Base-by-base conservation (phyloP, 2,113 vertebrate genomes). In the Apus apus region DNA sequence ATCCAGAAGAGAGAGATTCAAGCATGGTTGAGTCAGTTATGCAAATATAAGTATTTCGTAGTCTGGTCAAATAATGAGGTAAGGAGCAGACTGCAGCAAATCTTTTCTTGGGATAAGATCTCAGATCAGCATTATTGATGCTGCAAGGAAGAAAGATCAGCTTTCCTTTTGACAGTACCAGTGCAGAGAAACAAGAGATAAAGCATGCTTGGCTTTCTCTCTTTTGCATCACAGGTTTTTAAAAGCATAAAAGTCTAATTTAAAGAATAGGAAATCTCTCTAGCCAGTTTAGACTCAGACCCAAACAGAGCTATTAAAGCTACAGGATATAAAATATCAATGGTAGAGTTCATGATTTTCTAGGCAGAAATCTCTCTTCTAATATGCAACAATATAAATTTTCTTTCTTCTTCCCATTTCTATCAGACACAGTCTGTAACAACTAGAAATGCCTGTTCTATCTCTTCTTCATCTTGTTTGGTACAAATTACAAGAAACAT, bases 401-500 rank as follows among this genome's bases (percentile, higher is more conserved):
- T 74, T 71, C 45, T 15, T 87, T 87, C 65, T 46, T 68, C 30
- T 56, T 83, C 36, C 71, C 79, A 34, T 54, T 81, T 78, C 54
- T 77, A 62, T 40, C 76, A 90, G 91, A 85, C 23, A 57, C 12
- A 32, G 8, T 30, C 62, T 68, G 72, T 68, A 90, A 84, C 18
- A 84, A 54, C 18, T 50, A 92, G 26, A 95, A 82, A 89, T 76
- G 21, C 11, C 32, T 74, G 27, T 4, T 91, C 82, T 89, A 68
- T 74, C 34, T 79, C 34, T 51, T 67, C n/a, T 73, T 67, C 38
- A 48, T 73, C 62, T 82, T 79, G 32, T 88, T 88, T 5, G 11
- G 57, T 45, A 86, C 19, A 85, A 91, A 91, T 91, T 60, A 83
- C 45, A 90, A 71, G 40, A 71, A 96, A 93, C 56, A 58, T 78